phyloP scores from a whole-genome alignment of 2,888 invertebrate species.

The Acleris laterana region DNA sequence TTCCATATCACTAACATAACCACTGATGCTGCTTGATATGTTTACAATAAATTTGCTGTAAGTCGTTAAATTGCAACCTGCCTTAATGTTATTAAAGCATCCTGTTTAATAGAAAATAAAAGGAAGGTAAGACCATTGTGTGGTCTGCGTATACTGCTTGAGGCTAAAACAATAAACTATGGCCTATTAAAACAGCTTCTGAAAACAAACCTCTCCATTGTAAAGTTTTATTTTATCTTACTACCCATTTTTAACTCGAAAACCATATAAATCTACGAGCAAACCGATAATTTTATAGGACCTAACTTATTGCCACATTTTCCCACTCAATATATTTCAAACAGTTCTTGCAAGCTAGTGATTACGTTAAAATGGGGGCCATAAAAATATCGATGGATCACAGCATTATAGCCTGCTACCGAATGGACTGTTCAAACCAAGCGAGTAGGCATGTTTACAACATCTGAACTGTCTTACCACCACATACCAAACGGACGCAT shows the following conservation, averaged over 20 bases:
- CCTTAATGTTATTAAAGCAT: too few species aligned
- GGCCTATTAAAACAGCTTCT: slow-evolving; percentile 1
- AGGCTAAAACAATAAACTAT: not conserved
- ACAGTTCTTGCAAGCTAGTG: slow-evolving; percentile 36
- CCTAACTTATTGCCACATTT: slow-evolving; percentile 35
- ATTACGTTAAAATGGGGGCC: slow-evolving; percentile 44
- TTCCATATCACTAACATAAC: too few species aligned
- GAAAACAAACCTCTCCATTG: too few species aligned
- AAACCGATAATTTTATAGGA: slow-evolving; percentile 17
- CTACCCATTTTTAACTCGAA: not conserved
- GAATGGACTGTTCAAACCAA: slow-evolving; percentile 7
- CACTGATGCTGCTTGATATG: too few species aligned
- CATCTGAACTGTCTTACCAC: too few species aligned
- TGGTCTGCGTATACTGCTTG: too few species aligned
- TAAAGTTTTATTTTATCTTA: too few species aligned
- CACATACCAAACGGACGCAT: too few species aligned
- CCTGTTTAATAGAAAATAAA: too few species aligned
- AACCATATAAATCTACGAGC: slow-evolving; percentile 21
- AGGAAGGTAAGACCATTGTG: too few species aligned
- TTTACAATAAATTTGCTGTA: too few species aligned
- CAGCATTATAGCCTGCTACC: slow-evolving; percentile 41
- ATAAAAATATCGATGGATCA: slow-evolving; percentile 45
- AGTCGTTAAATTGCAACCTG: too few species aligned
- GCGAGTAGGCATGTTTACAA: not conserved
- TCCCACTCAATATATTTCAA: slow-evolving; percentile 41